These are phyloP conservation scores for Sebastes goodei DNA, from an alignment of 2,797 vertebrate species.

Conservation along the genomic window DNA sequence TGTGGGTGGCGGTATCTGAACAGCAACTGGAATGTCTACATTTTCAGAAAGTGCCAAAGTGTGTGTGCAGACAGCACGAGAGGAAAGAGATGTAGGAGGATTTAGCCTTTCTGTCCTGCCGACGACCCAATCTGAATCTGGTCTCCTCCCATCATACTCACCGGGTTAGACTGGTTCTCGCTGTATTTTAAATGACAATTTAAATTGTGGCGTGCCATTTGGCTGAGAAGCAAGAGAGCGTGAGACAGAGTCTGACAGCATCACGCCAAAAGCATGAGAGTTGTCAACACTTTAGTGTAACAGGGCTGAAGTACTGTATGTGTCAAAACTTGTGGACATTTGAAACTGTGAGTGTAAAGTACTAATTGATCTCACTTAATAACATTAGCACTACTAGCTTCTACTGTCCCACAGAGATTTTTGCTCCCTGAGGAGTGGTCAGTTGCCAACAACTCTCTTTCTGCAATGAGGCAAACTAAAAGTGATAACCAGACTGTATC, in stretches of 20 bases:
- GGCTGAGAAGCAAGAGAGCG: neutral
- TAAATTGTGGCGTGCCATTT: neutral
- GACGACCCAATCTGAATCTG: neutral
- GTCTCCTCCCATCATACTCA: neutral
- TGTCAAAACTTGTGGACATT: neutral
- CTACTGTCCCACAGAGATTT: neutral
- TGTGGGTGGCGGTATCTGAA: neutral
- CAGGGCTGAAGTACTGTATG: neutral
- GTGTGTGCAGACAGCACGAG: neutral
- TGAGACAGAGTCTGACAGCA: neutral
- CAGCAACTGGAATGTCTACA: neutral
- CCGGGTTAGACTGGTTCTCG: neutral
- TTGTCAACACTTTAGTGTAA: neutral
- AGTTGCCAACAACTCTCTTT: neutral
- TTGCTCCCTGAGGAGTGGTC: neutral
- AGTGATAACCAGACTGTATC: neutral
- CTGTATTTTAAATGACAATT: neutral
- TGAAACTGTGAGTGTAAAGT: neutral
- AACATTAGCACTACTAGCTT: neutral
- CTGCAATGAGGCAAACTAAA: neutral
- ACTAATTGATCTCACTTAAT: neutral
- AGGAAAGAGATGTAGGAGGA: neutral
- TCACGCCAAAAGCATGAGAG: neutral
- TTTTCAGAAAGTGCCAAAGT: neutral
- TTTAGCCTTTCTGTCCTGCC: neutral